Evolutionary conservation across 2,888 invertebrate genomes (phyloP), one percentile per base, ranked within the genome.

Genomic region (Melangyna quadrimaculata): DNA sequence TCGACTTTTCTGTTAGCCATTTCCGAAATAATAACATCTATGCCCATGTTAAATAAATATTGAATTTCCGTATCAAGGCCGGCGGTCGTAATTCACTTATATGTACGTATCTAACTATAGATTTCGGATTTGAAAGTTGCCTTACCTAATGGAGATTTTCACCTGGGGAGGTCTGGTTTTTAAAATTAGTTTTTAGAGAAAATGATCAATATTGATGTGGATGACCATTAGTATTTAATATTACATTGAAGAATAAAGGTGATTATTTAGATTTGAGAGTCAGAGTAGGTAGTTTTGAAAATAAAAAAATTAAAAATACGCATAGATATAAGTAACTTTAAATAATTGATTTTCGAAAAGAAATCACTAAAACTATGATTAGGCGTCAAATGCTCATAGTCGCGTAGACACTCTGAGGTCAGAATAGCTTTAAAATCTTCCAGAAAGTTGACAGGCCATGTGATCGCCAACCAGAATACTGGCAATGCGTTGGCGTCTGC

Each of bases 91-190:
- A 73, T 78, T n/a, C 55, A 82, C 70, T 78, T 40, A n/a, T n/a
- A n/a, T n/a, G n/a, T n/a, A n/a, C n/a, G n/a, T n/a, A n/a, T n/a
- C n/a, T n/a, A n/a, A n/a, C n/a, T n/a, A n/a, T n/a, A 57, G 32
- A 51, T 65, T 57, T 70, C 27, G 19, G 63, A 40, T 57, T 57
- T 32, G 17, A 43, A 65, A 78, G 55, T 63, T 77, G 22, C 55
- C 10, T 48, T 8, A 27, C 72, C 35, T 78, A 83, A 83, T 78
- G 83, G 37, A 74, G 57, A 65, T 57, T 83, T 83, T 45, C 7
- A 65, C 83, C 78, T 83, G 63, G 10, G 63, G 10, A 71, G 78
- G 74, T 37, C 9, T 57, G 10, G 32, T 40, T 45, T 53, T 1
- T 6, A 51, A 27, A 51, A 27, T n/a, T 48, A 19, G 45, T 35